phyloP scores from a whole-genome alignment of 2,113 vertebrate genomes.

The Martes martes region DNA sequence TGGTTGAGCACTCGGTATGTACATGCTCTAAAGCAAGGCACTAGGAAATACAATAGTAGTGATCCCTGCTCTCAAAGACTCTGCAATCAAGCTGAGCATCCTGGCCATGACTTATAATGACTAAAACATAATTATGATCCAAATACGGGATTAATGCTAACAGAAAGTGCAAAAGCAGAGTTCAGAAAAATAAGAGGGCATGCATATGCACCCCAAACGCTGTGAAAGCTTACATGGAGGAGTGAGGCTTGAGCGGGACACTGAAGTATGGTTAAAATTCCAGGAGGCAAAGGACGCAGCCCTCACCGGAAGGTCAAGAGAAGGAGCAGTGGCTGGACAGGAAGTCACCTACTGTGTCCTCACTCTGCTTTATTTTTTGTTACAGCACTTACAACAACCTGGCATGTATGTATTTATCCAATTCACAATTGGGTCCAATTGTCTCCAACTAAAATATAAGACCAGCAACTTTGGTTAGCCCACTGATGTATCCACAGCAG shows the following conservation, averaged over 20 bases:
- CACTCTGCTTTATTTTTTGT: background rate
- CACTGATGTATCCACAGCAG: background rate
- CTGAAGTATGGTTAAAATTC: background rate
- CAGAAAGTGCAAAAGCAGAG: background rate
- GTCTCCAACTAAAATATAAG: background rate
- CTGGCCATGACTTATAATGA: background rate
- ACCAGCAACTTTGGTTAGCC: background rate
- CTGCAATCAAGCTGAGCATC: background rate
- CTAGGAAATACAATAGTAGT: background rate
- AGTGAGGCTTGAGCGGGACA: background rate
- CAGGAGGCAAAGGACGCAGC: background rate
- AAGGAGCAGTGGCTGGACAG: background rate
- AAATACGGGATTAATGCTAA: background rate
- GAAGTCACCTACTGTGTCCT: background rate
- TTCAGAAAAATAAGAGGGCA: background rate
- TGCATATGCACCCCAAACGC: background rate
- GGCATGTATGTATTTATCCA: background rate
- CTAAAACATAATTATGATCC: background rate
- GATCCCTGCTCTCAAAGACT: background rate
- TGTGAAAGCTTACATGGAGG: background rate
- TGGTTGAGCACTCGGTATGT: background rate
- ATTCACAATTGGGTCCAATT: background rate
- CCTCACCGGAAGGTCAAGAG: rapidly evolving
- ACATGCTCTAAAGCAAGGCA: background rate
- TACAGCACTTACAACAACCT: background rate